phyloP scores from a whole-genome alignment of 1,140 invertebrate genomes.

The Drosophila busckii region DNA sequence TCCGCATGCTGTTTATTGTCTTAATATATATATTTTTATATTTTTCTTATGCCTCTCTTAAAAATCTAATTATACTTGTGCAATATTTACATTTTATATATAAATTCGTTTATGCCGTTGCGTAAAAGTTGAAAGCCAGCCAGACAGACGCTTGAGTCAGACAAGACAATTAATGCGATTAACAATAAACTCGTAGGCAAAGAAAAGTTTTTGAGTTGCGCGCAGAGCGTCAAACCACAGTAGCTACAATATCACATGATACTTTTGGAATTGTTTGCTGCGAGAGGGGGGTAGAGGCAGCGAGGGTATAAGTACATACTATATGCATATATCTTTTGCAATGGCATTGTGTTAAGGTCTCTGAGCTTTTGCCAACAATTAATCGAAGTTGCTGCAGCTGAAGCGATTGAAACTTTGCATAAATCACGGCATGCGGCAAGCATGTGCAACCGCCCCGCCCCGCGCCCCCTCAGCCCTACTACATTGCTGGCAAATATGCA shows the following conservation, averaged over 20 bases:
- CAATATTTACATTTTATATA: too few relatives aligned
- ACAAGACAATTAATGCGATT: slow-evolving; percentile 49
- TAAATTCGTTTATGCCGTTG: too few relatives aligned
- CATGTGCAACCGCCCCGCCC: too few relatives aligned
- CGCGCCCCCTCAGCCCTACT: too few relatives aligned
- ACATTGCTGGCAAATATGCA: slow-evolving; percentile 58
- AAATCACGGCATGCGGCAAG: slow-evolving; percentile 54
- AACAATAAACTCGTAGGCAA: slow-evolving; percentile 49
- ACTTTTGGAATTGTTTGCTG: slow-evolving; percentile 11
- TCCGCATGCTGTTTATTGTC: too few relatives aligned
- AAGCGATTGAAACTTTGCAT: slow-evolving; percentile 39
- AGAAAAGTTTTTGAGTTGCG: slow-evolving; percentile 52
- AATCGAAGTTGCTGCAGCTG: slow-evolving; percentile 30
- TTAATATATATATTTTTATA: too few relatives aligned
- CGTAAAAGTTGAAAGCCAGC: too few relatives aligned
- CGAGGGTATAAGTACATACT: too few relatives aligned
- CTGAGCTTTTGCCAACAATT: slow-evolving; percentile 19
- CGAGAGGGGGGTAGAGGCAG: background rate
- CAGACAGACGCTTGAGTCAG: background rate
- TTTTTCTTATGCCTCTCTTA: too few relatives aligned
- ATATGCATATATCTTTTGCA: slow-evolving; percentile 29
- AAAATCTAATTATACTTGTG: too few relatives aligned
- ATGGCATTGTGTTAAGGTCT: slow-evolving; percentile 8
- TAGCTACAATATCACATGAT: slow-evolving; percentile 54
- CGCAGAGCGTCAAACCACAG: slow-evolving; percentile 11